Percentiles rank a stretch among this genome's conserved stretches.
These are phyloP conservation scores for Phataginus tricuspis DNA, from an alignment of 2,797 vertebrate genomes.

Conservation along the genomic window DNA sequence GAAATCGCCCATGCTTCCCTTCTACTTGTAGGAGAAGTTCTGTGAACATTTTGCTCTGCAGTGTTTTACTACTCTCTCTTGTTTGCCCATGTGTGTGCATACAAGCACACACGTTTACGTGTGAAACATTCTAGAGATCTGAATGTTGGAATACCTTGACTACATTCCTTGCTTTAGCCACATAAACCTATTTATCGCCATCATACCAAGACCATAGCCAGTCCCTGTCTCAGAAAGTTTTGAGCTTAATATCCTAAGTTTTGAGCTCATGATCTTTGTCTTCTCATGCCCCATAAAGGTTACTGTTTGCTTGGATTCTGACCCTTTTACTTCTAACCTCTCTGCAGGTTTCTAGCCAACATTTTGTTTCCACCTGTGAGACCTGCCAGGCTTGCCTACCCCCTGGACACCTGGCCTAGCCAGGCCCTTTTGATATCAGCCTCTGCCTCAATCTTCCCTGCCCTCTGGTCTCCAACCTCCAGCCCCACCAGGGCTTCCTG, in stretches of 20 bases:
- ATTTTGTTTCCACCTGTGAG: neutral
- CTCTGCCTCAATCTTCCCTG: neutral
- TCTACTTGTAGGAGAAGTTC: slow-evolving; percentile 22
- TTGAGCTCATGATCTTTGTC: neutral
- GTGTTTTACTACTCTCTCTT: neutral
- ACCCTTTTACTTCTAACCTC: neutral
- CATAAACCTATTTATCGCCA: neutral
- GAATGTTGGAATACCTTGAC: neutral
- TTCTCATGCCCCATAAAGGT: neutral
- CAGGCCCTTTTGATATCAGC: neutral
- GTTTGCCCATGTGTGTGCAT: neutral
- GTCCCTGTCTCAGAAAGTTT: neutral
- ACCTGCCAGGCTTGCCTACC: neutral
- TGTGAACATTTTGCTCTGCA: neutral
- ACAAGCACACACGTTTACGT: neutral
- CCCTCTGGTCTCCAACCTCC: neutral
- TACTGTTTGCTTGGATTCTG: neutral
- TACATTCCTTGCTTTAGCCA: neutral
- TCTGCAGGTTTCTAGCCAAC: neutral
- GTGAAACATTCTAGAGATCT: neutral
- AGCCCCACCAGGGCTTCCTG: neutral
- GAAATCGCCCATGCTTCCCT: neutral
- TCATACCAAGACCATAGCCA: neutral
- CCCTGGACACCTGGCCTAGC: neutral
- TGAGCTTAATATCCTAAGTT: neutral